phyloP scores from a whole-genome alignment of 2,888 invertebrate genomes.

The Pachydiplax longipennis region DNA sequence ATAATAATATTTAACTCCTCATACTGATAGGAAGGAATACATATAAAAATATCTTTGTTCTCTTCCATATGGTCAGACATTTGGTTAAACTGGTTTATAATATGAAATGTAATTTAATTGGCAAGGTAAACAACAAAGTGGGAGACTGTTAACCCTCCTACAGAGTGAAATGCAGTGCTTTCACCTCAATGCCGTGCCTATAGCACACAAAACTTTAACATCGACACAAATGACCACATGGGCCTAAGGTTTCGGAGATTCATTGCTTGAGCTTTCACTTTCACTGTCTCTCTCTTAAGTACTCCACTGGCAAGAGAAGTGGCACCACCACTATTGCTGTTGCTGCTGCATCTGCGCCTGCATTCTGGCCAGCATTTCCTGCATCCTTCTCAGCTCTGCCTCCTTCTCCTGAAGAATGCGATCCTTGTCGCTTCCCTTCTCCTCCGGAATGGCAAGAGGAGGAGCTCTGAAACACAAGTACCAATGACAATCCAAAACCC shows the following conservation, averaged over 20 bases:
- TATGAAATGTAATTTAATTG: not conserved
- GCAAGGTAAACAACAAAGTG: not conserved
- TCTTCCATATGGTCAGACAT: not conserved
- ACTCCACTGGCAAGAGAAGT: not conserved
- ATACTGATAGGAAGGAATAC: not conserved
- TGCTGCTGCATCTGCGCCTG: conserved; percentile 90
- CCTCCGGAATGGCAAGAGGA: conserved; percentile 41
- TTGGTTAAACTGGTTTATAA: not conserved
- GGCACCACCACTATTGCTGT: conserved; percentile 51
- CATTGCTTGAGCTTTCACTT: not conserved
- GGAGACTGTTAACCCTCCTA: not conserved
- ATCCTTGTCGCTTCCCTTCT: conserved; percentile 71
- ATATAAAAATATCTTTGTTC: not conserved
- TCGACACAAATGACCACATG: not conserved
- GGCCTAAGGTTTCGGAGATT: not conserved
- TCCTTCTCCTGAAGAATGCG: conserved; percentile 89
- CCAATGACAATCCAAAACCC: too few relatives aligned
- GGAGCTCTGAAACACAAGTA: not conserved
- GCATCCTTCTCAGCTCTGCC: conserved; percentile 92
- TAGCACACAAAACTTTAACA: too few relatives aligned
- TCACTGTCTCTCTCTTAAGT: not conserved
- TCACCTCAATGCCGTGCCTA: not conserved
- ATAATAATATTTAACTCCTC: not conserved
- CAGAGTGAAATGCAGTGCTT: too few relatives aligned
- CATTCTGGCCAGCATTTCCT: conserved; percentile 94